Evolutionary conservation across 2,113 vertebrate species (phyloP).

Genomic region (Mustelus asterias): DNA sequence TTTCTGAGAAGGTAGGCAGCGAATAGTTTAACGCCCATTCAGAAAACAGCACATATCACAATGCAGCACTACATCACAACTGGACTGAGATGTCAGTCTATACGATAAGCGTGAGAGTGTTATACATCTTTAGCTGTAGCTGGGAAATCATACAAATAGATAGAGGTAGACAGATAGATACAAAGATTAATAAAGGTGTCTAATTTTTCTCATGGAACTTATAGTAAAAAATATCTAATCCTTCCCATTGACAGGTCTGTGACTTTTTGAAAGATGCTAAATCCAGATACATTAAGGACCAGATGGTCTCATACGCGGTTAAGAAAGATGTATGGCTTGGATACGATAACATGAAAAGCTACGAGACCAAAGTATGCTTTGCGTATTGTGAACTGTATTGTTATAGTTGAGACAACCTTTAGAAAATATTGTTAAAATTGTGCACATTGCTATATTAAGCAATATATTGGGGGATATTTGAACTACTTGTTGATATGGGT

Average conservation of each 20-base stretch:
- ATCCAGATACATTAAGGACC: neutral
- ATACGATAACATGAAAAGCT: neutral
- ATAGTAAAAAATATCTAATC: neutral
- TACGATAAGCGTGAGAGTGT: neutral
- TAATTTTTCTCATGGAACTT: neutral
- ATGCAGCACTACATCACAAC: neutral
- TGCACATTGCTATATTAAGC: neutral
- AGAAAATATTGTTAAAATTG: neutral
- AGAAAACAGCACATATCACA: neutral
- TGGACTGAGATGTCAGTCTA: neutral
- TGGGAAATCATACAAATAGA: neutral
- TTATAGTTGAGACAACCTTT: neutral
- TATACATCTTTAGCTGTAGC: neutral
- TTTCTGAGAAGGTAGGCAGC: neutral
- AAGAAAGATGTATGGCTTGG: neutral
- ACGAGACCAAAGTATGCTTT: neutral
- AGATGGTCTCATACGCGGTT: neutral
- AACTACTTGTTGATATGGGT: neutral
- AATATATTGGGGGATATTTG: neutral
- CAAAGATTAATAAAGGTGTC: neutral
- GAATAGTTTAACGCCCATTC: neutral
- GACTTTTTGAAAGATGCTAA: conserved; percentile 1
- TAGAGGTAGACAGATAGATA: neutral
- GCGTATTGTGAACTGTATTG: neutral
- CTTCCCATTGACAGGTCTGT: neutral